Conservation (phyloP, 1,140 invertebrate genomes). For the Achroia grisella region DNA sequence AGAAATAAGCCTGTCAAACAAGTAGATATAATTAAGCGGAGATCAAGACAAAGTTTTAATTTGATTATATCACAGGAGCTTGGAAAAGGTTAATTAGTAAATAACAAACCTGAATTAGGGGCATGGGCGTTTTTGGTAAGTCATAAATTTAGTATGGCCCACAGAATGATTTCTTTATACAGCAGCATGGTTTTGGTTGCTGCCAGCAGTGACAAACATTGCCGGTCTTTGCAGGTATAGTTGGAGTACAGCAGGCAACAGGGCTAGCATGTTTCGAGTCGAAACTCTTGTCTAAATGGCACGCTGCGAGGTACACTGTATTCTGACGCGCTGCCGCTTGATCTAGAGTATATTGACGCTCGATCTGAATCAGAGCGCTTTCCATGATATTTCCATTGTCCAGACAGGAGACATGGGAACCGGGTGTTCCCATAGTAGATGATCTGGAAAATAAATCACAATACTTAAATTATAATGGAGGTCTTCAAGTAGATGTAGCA, state of each 20-base stretch:
- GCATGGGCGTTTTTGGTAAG: slow-evolving; percentile 79
- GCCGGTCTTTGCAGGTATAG: slow-evolving; percentile 52
- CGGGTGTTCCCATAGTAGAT: slow-evolving; percentile 73
- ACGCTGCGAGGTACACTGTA: slow-evolving; percentile 71
- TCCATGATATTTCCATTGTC: slow-evolving; percentile 76
- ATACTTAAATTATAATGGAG: too few relatives aligned
- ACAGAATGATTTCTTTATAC: slow-evolving; percentile 56
- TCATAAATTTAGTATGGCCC: slow-evolving; percentile 85
- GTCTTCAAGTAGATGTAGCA: too few relatives aligned
- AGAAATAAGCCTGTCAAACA: too few relatives aligned
- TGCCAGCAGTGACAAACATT: slow-evolving; percentile 51
- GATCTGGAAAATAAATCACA: slow-evolving; percentile 47
- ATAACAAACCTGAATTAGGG: slow-evolving; percentile 70
- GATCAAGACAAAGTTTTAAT: too few relatives aligned
- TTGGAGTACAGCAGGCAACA: slow-evolving; percentile 54
- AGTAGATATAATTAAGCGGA: too few relatives aligned
- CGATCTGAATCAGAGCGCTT: slow-evolving; percentile 70
- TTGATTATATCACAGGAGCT: neutral
- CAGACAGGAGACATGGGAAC: slow-evolving; percentile 74
- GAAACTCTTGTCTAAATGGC: slow-evolving; percentile 54
- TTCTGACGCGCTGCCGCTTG: slow-evolving; percentile 72
- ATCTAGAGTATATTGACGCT: slow-evolving; percentile 73
- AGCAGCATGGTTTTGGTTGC: slow-evolving; percentile 49
- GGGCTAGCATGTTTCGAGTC: slow-evolving; percentile 59
- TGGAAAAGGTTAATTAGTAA: neutral